A percentile compares a stretch with the other conserved stretches of the same genome.
Conservation (phyloP, 1,140 invertebrate species). For the Rhyzopertha dominica region DNA sequence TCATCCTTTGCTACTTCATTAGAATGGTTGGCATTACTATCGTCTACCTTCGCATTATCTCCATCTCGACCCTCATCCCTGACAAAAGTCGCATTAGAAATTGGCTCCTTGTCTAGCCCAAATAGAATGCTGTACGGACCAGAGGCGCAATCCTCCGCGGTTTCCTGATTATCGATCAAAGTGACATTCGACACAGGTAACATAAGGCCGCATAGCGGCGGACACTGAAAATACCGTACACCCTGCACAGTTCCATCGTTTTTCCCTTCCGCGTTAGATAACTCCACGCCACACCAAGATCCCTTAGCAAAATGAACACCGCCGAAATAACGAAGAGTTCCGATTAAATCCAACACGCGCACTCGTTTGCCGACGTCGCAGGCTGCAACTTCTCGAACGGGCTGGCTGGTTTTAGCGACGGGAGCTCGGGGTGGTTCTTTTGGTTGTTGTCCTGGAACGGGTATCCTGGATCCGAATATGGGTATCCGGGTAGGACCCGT, state of each 20-base stretch:
- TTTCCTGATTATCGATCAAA: slow-evolving; percentile 13
- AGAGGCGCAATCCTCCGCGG: slow-evolving; percentile 42
- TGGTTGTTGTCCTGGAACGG: slow-evolving; percentile 16
- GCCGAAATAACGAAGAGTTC: slow-evolving; percentile 55
- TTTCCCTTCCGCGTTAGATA: slow-evolving; percentile 54
- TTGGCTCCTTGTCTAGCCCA: slow-evolving; percentile 44
- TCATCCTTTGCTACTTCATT: too few relatives aligned
- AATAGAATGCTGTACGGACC: slow-evolving; percentile 55
- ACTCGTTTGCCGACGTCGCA: slow-evolving; percentile 51
- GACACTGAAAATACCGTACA: slow-evolving; percentile 51
- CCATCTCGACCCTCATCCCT: slow-evolving; percentile 1
- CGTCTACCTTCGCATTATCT: slow-evolving; percentile 18
- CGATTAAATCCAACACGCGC: slow-evolving; percentile 48
- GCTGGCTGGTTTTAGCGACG: slow-evolving; percentile 1
- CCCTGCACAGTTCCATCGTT: slow-evolving; percentile 60
- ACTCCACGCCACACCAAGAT: slow-evolving; percentile 60
- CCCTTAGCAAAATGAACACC: slow-evolving; percentile 54
- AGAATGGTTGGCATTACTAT: neutral
- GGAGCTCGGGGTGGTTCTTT: slow-evolving; percentile 4
- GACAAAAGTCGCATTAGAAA: slow-evolving; percentile 10
- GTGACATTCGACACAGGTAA: slow-evolving; percentile 48
- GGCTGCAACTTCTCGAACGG: slow-evolving; percentile 22
- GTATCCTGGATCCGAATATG: slow-evolving; percentile 32
- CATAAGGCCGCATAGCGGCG: slow-evolving; percentile 48
- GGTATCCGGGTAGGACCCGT: slow-evolving; percentile 30